Percentiles rank a stretch among this genome's conserved stretches.
phyloP scores from a whole-genome alignment of 2,888 invertebrate genomes.

The Sphecodes monilicornis region DNA sequence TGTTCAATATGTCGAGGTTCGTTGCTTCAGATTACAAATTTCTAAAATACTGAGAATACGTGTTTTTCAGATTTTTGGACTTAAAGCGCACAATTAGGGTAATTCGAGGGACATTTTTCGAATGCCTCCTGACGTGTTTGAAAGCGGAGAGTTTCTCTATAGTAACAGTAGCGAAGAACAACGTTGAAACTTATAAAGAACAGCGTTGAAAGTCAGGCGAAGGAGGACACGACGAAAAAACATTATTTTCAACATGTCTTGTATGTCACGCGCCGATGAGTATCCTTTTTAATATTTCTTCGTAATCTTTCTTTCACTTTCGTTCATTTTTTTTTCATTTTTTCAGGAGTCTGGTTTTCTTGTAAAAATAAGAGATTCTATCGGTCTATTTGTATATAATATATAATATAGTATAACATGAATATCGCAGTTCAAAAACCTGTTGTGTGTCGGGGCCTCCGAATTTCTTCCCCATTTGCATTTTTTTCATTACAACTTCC shows the following conservation, averaged over 20 bases:
- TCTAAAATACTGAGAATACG: background rate
- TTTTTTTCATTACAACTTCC: slow-evolving; percentile 26
- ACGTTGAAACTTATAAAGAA: slow-evolving; percentile 5
- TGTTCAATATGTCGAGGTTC: background rate
- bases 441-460: slow-evolving; percentile 51
- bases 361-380: slow-evolving; percentile 80
- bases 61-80: background rate
- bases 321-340: slow-evolving; percentile 45
- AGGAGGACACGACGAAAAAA: background rate
- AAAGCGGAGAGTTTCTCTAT: background rate
- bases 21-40: background rate
- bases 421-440: slow-evolving; percentile 67
- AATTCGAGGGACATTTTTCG: background rate
- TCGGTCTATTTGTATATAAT: slow-evolving; percentile 72
- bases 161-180: slow-evolving; percentile 9
- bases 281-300: slow-evolving; percentile 28
- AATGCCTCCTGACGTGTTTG: background rate
- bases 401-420: slow-evolving; percentile 61
- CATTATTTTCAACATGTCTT: background rate
- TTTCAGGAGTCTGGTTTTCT: slow-evolving; percentile 71
- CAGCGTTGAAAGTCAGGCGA: background rate
- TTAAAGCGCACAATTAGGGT: background rate
- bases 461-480: slow-evolving; percentile 41
- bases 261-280: slow-evolving; percentile 30
- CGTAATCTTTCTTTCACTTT: slow-evolving; percentile 31